phyloP scores from a whole-genome alignment of 2,113 vertebrate genomes.

The Calyptommatus sinebrachiatus region DNA sequence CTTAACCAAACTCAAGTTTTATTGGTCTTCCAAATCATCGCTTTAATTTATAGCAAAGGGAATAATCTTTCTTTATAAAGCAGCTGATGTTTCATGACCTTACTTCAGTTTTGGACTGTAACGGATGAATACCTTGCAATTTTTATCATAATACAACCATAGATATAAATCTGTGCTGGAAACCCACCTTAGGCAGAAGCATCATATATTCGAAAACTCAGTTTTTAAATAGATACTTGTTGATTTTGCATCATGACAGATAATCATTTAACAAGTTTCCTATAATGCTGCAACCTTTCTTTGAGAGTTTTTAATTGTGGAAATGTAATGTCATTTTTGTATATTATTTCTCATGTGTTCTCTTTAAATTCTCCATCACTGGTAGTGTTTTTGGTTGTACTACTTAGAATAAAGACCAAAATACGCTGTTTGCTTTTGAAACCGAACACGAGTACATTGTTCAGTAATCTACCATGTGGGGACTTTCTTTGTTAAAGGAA shows the following conservation, averaged over 20 bases:
- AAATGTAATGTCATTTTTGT: slow-evolving; percentile 28
- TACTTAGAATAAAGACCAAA: slow-evolving; percentile 69
- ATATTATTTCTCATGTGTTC: slow-evolving; percentile 32
- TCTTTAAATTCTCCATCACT: slow-evolving; percentile 47
- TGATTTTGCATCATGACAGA: slow-evolving; percentile 25
- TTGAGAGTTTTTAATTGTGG: slow-evolving; percentile 46
- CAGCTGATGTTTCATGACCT: slow-evolving; percentile 46
- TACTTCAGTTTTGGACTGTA: slow-evolving; percentile 14
- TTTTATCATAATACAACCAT: neutral
- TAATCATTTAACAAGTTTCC: slow-evolving; percentile 46
- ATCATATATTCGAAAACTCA: slow-evolving; percentile 21
- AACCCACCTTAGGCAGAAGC: slow-evolving; percentile 20
- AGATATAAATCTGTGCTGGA: slow-evolving; percentile 52
- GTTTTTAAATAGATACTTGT: slow-evolving; percentile 39
- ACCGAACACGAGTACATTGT: neutral
- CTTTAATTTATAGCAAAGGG: slow-evolving; percentile 55
- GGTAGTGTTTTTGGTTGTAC: slow-evolving; percentile 51
- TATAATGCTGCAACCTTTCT: slow-evolving; percentile 67
- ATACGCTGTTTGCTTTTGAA: slow-evolving; percentile 36
- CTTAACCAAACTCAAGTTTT: slow-evolving; percentile 28
- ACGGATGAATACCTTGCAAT: neutral
- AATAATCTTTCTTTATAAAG: slow-evolving; percentile 23
- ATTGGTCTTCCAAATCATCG: slow-evolving; percentile 63
- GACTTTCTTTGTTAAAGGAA: neutral
- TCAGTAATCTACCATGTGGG: neutral